Conservation (phyloP, 2,113 vertebrate species). For the Romanogobio albipinnatus region DNA sequence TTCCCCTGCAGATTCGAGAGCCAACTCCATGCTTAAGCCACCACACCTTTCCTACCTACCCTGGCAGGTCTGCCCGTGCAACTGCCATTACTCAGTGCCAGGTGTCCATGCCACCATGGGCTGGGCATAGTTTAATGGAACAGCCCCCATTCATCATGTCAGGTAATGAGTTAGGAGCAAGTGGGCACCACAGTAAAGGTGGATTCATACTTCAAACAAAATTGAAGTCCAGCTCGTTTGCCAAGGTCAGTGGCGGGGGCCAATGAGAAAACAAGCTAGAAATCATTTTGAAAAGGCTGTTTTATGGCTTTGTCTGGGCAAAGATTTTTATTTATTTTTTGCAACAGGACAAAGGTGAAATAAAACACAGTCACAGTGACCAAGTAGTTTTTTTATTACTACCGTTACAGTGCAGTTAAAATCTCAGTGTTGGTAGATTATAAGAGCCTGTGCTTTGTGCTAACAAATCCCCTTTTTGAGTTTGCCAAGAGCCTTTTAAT, state of each 20-base stretch:
- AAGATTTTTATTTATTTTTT: background rate
- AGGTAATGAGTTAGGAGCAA: constrained; percentile 77
- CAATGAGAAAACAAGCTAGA: constrained; percentile 26
- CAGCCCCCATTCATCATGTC: constrained; percentile 74
- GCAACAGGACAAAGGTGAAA: constrained; percentile 8
- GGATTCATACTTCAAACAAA: constrained; percentile 35
- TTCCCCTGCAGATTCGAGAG: background rate
- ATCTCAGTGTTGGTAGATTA: constrained; percentile 3
- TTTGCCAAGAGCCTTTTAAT: constrained; percentile 32
- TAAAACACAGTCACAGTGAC: constrained; percentile 21
- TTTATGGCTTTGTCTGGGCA: constrained; percentile 24
- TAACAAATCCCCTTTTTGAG: constrained; percentile 14
- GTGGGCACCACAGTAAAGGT: constrained; percentile 50
- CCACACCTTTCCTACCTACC: constrained; percentile 5
- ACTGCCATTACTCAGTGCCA: constrained; percentile 70
- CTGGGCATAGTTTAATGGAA: constrained; percentile 72
- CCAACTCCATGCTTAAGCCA: constrained; percentile 34
- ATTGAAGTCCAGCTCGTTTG: constrained; percentile 1
- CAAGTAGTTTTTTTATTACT: background rate
- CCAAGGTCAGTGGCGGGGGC: constrained; percentile 35
- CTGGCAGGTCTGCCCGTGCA: constrained; percentile 20
- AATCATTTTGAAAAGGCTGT: constrained; percentile 24
- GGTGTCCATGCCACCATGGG: constrained; percentile 37
- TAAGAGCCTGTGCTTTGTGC: constrained; percentile 5
- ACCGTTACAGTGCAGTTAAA: background rate